These are phyloP conservation scores for Strigamia transsilvanica DNA, from an alignment of 2,888 invertebrate species.

Conservation along the genomic window DNA sequence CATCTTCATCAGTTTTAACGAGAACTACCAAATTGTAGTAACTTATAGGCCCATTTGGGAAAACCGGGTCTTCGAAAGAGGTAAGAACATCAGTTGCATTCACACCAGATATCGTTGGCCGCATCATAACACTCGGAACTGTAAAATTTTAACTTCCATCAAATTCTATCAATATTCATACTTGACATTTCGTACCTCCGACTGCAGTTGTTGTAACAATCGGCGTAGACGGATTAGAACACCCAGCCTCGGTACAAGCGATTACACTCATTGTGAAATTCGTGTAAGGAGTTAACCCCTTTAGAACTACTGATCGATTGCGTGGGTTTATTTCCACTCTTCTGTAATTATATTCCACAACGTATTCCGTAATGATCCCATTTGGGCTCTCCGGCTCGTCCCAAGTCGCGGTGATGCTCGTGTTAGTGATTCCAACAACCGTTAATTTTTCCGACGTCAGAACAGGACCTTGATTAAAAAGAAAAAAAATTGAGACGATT, in stretches of 20 bases:
- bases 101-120: not conserved
- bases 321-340: not conserved
- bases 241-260: not conserved
- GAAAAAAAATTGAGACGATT: not conserved
- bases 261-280: not conserved
- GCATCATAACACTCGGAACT: constrained; percentile 26
- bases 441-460: constrained; percentile 58
- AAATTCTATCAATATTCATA: too few relatives aligned
- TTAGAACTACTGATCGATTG: not conserved
- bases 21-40: constrained; percentile 14
- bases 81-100: constrained; percentile 26
- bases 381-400: not conserved
- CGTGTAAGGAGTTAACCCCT: not conserved
- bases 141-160: not conserved
- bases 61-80: constrained; percentile 14
- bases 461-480: not conserved
- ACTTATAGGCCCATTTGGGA: constrained; percentile 46
- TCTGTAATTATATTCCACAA: not conserved
- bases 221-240: not conserved
- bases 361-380: not conserved
- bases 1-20: not conserved
- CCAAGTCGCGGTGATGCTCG: not conserved
- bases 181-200: not conserved
- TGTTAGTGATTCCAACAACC: not conserved
- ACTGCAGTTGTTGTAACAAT: not conserved